Conservation (phyloP, 2,797 vertebrate species). For the Sciaenops ocellatus region DNA sequence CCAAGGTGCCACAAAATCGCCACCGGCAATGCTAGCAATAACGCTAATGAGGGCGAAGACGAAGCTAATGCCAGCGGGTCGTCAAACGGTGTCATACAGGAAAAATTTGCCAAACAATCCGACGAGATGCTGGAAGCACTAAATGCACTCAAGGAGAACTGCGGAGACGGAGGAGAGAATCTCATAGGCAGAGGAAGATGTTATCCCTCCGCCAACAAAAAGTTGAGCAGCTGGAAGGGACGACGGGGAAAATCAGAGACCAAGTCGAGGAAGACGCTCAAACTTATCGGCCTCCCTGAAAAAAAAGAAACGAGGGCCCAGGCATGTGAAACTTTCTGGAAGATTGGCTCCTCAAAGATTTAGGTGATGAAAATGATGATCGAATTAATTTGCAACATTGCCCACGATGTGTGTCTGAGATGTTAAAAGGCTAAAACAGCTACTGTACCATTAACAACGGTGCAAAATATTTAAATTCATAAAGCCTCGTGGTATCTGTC, state of each 20-base stretch:
- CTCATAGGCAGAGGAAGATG: not conserved
- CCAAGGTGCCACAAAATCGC: not conserved
- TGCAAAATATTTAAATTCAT: not conserved
- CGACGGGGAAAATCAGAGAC: not conserved
- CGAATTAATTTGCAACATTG: not conserved
- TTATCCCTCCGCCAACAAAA: not conserved
- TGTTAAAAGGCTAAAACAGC: not conserved
- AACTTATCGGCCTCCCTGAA: not conserved
- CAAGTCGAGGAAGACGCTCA: not conserved
- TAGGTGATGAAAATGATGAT: not conserved
- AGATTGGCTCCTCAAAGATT: not conserved
- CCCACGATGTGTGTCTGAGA: not conserved
- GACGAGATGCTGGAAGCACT: not conserved
- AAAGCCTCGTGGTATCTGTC: not conserved
- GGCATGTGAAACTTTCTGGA: not conserved
- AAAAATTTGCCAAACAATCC: not conserved
- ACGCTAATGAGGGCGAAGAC: not conserved
- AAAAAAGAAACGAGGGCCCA: not conserved
- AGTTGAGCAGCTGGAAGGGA: not conserved
- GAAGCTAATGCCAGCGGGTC: not conserved
- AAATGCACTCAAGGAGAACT: not conserved
- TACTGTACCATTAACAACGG: not conserved
- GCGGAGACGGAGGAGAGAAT: not conserved
- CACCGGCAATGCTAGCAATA: not conserved
- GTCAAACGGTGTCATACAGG: not conserved